Evolutionary conservation across 2,797 vertebrate genomes (phyloP).

Genomic region (Paratrypauchen microcephalus): DNA sequence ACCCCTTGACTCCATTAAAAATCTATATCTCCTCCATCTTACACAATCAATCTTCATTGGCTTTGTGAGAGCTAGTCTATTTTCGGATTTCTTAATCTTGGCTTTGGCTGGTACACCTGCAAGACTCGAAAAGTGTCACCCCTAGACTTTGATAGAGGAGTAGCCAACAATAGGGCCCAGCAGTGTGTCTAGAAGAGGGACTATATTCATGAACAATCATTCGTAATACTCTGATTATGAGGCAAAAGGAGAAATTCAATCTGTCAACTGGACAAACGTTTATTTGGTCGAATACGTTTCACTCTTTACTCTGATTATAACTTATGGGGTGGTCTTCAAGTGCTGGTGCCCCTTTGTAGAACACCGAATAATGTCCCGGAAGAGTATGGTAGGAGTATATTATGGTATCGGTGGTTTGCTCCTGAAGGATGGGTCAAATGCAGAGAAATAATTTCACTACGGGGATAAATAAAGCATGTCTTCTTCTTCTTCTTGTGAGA

Average conservation of each 20-base stretch:
- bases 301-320: constrained; percentile 42
- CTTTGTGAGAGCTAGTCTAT: constrained; percentile 29
- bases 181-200: constrained; percentile 21
- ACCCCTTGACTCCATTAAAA: constrained; percentile 32
- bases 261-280: too few species aligned
- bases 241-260: too few species aligned
- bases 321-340: constrained; percentile 27
- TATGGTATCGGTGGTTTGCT: constrained; percentile 25
- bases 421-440: too few species aligned
- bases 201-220: constrained; percentile 58
- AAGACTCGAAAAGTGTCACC: constrained; percentile 21
- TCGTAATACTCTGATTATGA: constrained; percentile 43
- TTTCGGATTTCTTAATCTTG: constrained; percentile 40
- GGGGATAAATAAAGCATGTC: too few species aligned
- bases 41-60: constrained; percentile 55
- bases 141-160: constrained; percentile 13
- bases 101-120: constrained; percentile 37
- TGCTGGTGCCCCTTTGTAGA: constrained; percentile 17
- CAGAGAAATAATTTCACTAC: too few species aligned
- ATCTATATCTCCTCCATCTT: constrained; percentile 49
- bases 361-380: constrained; percentile 2
- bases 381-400: constrained; percentile 38
- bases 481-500: too few species aligned
- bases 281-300: too few species aligned
- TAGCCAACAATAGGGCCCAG: constrained; percentile 20